Evolutionary conservation across 37 sponge, comb jelly and placozoan genomes (phyloP).

Genomic region (Crambe crambe): DNA sequence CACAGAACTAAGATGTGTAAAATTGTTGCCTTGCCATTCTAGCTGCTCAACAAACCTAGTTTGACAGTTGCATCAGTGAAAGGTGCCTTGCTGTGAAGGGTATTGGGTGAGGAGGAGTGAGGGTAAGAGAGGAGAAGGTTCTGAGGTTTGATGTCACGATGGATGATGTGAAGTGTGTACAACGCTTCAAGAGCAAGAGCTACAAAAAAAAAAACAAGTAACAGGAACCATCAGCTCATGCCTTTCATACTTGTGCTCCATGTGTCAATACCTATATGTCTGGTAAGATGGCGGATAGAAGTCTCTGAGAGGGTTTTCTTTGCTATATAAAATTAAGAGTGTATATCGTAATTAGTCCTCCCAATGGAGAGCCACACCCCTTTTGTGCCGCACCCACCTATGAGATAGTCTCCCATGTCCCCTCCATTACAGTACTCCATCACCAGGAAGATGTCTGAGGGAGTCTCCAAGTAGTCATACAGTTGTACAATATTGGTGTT

Average conservation of each 20-base stretch:
- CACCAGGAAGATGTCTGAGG: slow-evolving; percentile 40
- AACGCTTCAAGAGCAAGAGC: slow-evolving; percentile 73
- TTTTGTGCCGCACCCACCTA: slow-evolving; percentile 25
- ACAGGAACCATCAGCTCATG: too few species aligned
- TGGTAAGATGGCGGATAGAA: slow-evolving; percentile 64
- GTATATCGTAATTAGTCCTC: background rate
- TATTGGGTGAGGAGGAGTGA: slow-evolving; percentile 9
- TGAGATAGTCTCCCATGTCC: slow-evolving; percentile 81
- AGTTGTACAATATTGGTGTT: slow-evolving; percentile 73
- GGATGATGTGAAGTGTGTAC: slow-evolving; percentile 73
- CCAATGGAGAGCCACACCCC: background rate
- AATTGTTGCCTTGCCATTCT: too few species aligned
- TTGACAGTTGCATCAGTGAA: slow-evolving; percentile 54
- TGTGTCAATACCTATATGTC: slow-evolving; percentile 70
- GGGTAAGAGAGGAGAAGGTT: slow-evolving; percentile 87
- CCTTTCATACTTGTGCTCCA: too few species aligned
- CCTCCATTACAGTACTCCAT: slow-evolving; percentile 94
- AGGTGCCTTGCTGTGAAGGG: background rate
- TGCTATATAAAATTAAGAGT: slow-evolving; percentile 19
- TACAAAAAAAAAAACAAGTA: slow-evolving; percentile 18
- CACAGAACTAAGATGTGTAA: too few species aligned
- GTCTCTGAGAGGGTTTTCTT: slow-evolving; percentile 79
- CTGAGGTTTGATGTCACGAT: slow-evolving; percentile 94
- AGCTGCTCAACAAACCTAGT: slow-evolving; percentile 64
- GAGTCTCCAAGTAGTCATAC: slow-evolving; percentile 49